Evolutionary conservation across 2,113 vertebrate genomes (phyloP).

Genomic region (Oreotrochilus melanogaster): DNA sequence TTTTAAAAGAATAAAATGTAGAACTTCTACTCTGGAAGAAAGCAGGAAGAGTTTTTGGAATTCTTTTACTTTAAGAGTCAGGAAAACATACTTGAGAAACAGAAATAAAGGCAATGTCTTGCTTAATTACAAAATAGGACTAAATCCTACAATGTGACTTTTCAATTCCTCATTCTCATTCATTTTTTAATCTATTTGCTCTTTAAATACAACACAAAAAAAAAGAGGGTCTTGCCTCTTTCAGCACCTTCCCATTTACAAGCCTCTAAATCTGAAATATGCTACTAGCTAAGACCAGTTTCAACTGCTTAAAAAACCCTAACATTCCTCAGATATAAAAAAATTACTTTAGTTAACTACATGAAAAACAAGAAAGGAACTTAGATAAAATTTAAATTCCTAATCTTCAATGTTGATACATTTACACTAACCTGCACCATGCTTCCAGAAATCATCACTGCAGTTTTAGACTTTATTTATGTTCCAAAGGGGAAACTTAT

Average conservation of each 20-base stretch:
- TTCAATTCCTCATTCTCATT: not conserved
- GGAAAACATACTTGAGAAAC: not conserved
- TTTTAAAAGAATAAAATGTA: not conserved
- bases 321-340: not conserved
- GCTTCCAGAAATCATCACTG: not conserved
- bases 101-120: not conserved
- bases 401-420: not conserved
- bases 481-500: not conserved
- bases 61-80: not conserved
- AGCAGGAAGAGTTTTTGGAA: not conserved
- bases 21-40: not conserved
- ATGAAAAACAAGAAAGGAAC: not conserved
- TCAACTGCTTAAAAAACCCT: not conserved
- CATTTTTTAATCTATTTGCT: not conserved
- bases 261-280: not conserved
- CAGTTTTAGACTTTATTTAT: not conserved
- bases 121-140: not conserved
- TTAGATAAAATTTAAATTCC: not conserved
- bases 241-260: not conserved
- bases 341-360: not conserved
- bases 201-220: not conserved
- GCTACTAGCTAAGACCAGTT: not conserved
- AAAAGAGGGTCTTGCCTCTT: not conserved
- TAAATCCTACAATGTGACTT: not conserved
- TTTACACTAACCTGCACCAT: not conserved